Evolutionary conservation across 2,888 invertebrate genomes (phyloP), one percentile per base, ranked within the genome.

Genomic region (Gibbula magus): DNA sequence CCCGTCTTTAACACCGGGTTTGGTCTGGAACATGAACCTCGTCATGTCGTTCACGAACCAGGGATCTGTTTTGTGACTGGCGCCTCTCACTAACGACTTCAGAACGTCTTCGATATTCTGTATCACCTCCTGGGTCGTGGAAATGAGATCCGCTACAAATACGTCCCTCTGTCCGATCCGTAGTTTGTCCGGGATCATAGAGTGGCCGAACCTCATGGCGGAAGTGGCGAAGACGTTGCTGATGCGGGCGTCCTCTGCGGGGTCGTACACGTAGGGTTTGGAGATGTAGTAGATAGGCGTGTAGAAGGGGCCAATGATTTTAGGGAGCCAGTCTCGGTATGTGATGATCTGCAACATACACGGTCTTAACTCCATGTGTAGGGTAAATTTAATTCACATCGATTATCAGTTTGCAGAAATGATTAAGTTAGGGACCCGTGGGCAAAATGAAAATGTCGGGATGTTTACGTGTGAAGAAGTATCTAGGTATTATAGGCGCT

Each of bases 131-230:
- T 79, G 39, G 13, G 85, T 83, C 20, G 80, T 75, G 25, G 79
- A 70, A 67, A 77, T 82, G 4, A 82, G 78, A 13, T 81, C 67
- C 0, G 73, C 61, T 25, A 54, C 66, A 0, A 20, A n/a, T 5
- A 51, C 45, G 4, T 74, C 66, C 20, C 45, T 29, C 0, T 54
- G 70, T 18, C 74, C 78, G 32, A 82, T 80, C 10, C 32, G 20
- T 7, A 83, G 75, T 29, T 66, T 73, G 22, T 83, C 77, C 0
- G 82, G 77, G 8, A 85, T 52, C 70, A 79, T 74, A 16, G 85
- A 83, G 67, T 85, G 85, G 7, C 85, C 85, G 75, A 81, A 85
- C 22, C 85, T 56, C 75, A 80, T 81, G 13, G 85, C 85, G 1
- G 83, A 82, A 5, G 81, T 80, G 18, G 81, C 67, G 70, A 85